A percentile compares a stretch with the other conserved stretches of the same genome.
These are phyloP conservation scores for Hippocampus barbouri DNA, from an alignment of 2,113 vertebrate genomes.

Conservation along the genomic window DNA sequence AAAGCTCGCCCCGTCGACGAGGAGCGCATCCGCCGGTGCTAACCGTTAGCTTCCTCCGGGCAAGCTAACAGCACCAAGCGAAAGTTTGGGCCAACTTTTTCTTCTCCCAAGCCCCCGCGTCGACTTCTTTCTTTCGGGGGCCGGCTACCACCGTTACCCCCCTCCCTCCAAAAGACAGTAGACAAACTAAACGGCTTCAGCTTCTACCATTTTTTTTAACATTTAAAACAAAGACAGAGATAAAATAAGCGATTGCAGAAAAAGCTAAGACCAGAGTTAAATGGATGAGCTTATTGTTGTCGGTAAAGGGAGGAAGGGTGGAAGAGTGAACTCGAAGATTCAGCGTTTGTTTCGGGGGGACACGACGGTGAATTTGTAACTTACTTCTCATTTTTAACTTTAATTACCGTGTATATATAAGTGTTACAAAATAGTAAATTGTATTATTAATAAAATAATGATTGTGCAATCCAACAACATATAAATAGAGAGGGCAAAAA, in stretches of 20 bases:
- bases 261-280: neutral
- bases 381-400: neutral
- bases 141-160: conserved; percentile 10
- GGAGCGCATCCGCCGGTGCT: conserved; percentile 42
- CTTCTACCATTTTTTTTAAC: conserved; percentile 2
- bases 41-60: conserved; percentile 29
- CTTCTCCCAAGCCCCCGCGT: neutral
- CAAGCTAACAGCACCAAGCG: conserved; percentile 3
- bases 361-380: too few species aligned
- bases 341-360: neutral
- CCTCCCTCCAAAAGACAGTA: neutral
- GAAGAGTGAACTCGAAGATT: neutral
- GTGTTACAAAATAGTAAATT: neutral
- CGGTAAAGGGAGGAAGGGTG: conserved; percentile 27
- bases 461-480: neutral
- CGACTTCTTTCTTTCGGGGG: conserved; percentile 16
- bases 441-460: neutral
- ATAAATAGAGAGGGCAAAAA: neutral
- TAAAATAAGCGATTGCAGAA: conserved; percentile 9
- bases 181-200: conserved; percentile 21
- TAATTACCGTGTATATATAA: fast-evolving
- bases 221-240: conserved; percentile 4
- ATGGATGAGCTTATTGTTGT: conserved; percentile 21
- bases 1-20: neutral
- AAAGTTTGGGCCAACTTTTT: conserved; percentile 27